Evolutionary conservation across 2,888 invertebrate genomes (phyloP).

Genomic region (Drosophila paramelanica): DNA sequence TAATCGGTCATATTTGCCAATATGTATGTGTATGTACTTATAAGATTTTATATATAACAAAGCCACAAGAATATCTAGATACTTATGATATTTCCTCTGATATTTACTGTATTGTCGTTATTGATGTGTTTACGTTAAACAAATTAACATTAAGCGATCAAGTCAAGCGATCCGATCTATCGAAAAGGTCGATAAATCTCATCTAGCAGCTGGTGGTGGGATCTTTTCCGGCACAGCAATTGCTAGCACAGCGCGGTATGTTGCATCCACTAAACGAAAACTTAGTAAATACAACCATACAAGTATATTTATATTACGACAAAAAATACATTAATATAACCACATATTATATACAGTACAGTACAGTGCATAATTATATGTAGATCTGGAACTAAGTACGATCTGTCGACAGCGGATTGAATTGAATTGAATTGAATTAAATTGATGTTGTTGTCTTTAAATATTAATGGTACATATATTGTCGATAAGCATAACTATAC

Average conservation of each 20-base stretch:
- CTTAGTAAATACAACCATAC: conserved; percentile 31
- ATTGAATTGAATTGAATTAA: conserved; percentile 35
- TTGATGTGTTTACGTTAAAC: conserved; percentile 70
- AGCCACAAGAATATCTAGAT: conserved; percentile 44
- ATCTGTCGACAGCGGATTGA: conserved; percentile 23
- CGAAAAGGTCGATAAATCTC: conserved; percentile 39
- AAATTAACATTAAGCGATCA: conserved; percentile 30
- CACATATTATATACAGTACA: conserved; percentile 29
- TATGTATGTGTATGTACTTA: conserved; percentile 48
- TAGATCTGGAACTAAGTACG: conserved; percentile 25
- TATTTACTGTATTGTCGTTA: conserved; percentile 69
- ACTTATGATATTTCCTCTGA: conserved; percentile 69
- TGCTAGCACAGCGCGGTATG: conserved; percentile 77
- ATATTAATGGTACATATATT: conserved; percentile 41
- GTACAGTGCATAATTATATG: conserved; percentile 24
- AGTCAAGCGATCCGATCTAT: neutral
- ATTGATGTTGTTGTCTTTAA: conserved; percentile 48
- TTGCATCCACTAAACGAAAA: conserved; percentile 78
- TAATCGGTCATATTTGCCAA: conserved; percentile 48
- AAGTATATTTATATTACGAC: conserved; percentile 17
- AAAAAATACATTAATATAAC: conserved; percentile 22
- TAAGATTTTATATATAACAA: conserved; percentile 30
- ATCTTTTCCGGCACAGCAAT: conserved; percentile 34
- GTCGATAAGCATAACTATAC: conserved; percentile 7
- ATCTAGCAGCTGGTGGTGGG: conserved; percentile 63